Evolutionary conservation across 2,888 invertebrate species (phyloP), one percentile per base, ranked within the genome.

Genomic region (Leucophenga maculata): DNA sequence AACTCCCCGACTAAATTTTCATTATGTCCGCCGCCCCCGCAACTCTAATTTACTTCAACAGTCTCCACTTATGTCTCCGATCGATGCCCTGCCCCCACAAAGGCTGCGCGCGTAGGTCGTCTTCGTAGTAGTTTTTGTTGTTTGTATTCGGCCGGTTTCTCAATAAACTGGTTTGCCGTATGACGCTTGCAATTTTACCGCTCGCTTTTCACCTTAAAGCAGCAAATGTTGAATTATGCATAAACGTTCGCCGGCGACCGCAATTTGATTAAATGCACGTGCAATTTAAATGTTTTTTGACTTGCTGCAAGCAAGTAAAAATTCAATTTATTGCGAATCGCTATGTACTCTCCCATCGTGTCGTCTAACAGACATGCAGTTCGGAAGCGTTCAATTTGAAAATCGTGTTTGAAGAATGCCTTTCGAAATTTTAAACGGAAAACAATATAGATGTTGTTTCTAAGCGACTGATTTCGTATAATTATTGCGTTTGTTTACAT

Each of bases 131-230:
- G 57, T 18, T 6, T 3, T 39, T 8, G 39, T 20, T 39, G 26
- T 55, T 55, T 26, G 9, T 46, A 64, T 64, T 48, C 48, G 57
- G 50, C 59, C 67, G 60, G 57, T 31, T 20, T 59, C 67, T 9
- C 11, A 8, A 48, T 22, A 31, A 31, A 57, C 57, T 31, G 48
- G 46, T 32, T 50, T 50, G 13, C 50, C 2, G 46, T 46, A n/a
- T 46, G 13, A 1, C 50, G 50, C n/a, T 50, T 50, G 50, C 50
- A 68, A 64, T 59, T 67, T 65, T 76, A 44, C 48, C 69, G 62
- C 64, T 72, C 71, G 69, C 71, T 73, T 70, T 67, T 57, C 75
- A 70, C 78, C 77, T 78, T 50, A 11, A 82, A 81, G 69, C 62
- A 69, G 14, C 16, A 57, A 70, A 66, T 20, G 20, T 55, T 22